Evolutionary conservation across 2,888 invertebrate genomes (phyloP).

Genomic region (Nomada lathburiana): DNA sequence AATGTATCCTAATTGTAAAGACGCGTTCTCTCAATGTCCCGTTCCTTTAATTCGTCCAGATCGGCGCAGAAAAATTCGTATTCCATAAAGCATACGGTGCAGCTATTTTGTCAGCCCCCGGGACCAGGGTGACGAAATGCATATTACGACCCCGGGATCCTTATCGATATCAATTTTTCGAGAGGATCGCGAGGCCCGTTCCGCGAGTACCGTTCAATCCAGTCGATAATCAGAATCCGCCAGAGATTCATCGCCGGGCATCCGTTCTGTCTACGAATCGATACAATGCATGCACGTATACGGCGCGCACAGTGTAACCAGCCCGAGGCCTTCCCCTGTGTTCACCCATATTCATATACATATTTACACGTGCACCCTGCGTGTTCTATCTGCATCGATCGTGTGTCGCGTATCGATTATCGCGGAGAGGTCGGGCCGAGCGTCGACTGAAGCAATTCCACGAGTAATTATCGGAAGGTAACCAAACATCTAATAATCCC

Average conservation of each 20-base stretch:
- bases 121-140: conserved; percentile 53
- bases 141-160: conserved; percentile 60
- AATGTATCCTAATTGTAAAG: conserved; percentile 2
- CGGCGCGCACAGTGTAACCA: no score
- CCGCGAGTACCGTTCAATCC: conserved; percentile 48
- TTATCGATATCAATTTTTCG: conserved; percentile 68
- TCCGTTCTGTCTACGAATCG: conserved; percentile 38
- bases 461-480: conserved; percentile 76
- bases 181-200: conserved; percentile 44
- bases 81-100: background rate
- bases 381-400: conserved; percentile 54
- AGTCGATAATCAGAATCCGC: conserved; percentile 65
- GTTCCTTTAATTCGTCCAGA: background rate
- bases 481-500: conserved; percentile 77
- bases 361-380: conserved; percentile 33
- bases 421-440: conserved; percentile 11
- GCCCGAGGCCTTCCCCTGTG: background rate
- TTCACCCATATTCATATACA: conserved; percentile 34
- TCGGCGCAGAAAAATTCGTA: no score
- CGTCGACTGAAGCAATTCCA: conserved; percentile 64
- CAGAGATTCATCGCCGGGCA: conserved; percentile 52
- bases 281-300: background rate
- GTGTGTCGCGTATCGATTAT: conserved; percentile 53
- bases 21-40: background rate
- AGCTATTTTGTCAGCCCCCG: conserved; percentile 56